Conservation (phyloP, 1,140 invertebrate species). For the Oncopeltus fasciatus region DNA sequence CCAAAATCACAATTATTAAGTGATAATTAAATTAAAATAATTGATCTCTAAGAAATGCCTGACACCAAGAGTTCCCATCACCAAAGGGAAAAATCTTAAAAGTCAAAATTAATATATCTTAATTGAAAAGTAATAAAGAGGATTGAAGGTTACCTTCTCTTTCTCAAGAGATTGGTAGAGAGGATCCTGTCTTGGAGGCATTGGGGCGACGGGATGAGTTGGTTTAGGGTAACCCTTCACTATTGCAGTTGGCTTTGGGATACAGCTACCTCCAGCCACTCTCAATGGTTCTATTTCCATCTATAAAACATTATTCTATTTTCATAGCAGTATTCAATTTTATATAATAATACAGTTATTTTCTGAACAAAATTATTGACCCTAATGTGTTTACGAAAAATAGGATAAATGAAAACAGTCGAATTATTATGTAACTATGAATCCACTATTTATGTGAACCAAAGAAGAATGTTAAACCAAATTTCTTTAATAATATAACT, state of each 20-base stretch:
- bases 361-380: neutral
- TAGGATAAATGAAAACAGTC: neutral
- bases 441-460: too few relatives aligned
- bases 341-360: neutral
- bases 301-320: neutral
- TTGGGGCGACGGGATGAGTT: conserved; percentile 25
- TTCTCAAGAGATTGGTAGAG: neutral
- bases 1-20: too few relatives aligned
- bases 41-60: too few relatives aligned
- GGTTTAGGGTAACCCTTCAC: conserved; percentile 73
- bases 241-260: conserved; percentile 78
- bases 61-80: too few relatives aligned
- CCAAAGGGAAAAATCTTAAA: too few relatives aligned
- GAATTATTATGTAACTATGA: neutral
- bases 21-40: too few relatives aligned
- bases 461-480: too few relatives aligned
- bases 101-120: too few relatives aligned
- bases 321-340: too few relatives aligned
- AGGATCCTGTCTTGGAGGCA: conserved; percentile 20
- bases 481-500: too few relatives aligned
- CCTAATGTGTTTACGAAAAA: neutral
- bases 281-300: conserved; percentile 11
- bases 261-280: conserved; percentile 42
- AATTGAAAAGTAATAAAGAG: neutral
- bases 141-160: neutral